These are phyloP conservation scores for Triops cancriformis DNA, from an alignment of 1,140 invertebrate genomes.

Conservation along the genomic window DNA sequence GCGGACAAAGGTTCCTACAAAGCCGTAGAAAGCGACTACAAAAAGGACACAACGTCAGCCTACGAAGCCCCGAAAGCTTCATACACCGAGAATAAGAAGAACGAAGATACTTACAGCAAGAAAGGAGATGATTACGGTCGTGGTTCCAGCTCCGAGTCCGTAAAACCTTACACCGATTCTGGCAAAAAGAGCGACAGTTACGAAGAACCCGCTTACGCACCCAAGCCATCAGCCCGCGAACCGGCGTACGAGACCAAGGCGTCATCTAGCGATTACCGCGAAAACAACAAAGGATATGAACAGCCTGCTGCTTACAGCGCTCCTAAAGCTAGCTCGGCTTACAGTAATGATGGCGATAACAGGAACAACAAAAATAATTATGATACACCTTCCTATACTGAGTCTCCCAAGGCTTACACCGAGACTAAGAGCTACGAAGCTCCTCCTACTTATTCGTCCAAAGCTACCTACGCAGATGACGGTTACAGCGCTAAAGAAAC, in stretches of 20 bases:
- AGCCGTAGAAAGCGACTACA: slow-evolving; percentile 20
- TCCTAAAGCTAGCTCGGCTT: neutral
- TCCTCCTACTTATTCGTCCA: neutral
- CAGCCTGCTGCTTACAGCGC: neutral
- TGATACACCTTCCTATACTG: neutral
- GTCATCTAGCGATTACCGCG: neutral
- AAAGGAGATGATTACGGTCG: neutral
- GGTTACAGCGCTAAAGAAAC: too few species aligned
- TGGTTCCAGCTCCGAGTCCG: neutral
- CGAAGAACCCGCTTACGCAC: slow-evolving; percentile 1
- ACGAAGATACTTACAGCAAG: neutral
- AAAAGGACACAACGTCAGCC: neutral
- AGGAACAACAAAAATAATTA: neutral
- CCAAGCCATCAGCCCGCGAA: neutral
- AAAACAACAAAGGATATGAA: slow-evolving; percentile 17
- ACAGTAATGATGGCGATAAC: neutral
- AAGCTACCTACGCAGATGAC: too few species aligned
- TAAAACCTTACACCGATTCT: neutral
- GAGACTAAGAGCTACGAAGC: neutral
- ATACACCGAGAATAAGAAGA: neutral
- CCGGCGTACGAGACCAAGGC: neutral
- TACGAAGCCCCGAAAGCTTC: slow-evolving; percentile 25
- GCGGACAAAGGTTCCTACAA: neutral
- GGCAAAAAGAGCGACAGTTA: neutral
- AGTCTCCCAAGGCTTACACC: slow-evolving; percentile 3